Evolutionary conservation across 1,140 invertebrate species (phyloP), one percentile per base, ranked within the genome.

Genomic region (Dryas iulia): DNA sequence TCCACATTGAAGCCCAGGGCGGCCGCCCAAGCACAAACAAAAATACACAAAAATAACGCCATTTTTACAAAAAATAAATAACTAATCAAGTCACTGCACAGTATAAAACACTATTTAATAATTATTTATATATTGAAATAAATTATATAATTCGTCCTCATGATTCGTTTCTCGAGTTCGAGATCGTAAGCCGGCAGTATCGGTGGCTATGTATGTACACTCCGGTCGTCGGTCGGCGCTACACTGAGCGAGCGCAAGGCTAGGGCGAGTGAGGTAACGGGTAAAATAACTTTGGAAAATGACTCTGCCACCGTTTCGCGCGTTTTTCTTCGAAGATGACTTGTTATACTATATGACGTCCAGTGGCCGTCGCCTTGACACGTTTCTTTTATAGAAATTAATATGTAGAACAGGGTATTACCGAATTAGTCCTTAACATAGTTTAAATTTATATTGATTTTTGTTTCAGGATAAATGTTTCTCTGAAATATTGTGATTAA

Each of bases 101-200:
- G 72, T 76, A 73, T 59, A 26, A 63, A 52, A 70, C 26, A 60
- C 26, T 65, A 70, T 33, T 33, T 54, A 14, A 66, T 53, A 65
- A 35, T 21, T 74, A 79, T 74, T 68, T 80, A 80, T 74, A 73
- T 74, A 77, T 70, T 77, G 31, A 72, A 74, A 78, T 74, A 78
- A 82, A 71, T 82, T 81, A 83, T 80, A 82, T 81, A 86, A 86
- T 83, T 84, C 81, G 82, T 87, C 85, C 84, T 82, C 89, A 91
- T 90, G 82, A 73, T 89, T 86, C 85, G 89, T 87, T 88, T 69
- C 76, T 74, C 82, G 82, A 81, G 81, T 84, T 87, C 84, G 84
- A 73, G 65, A 72, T 81, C 79, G 74, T 74, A 63, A 56, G n/a
- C n/a, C 33, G 33, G 14, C 33, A 18, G 14, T 47, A 10, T 18